phyloP scores from a whole-genome alignment of 2,797 vertebrate species.

The Eulemur mongoz region DNA sequence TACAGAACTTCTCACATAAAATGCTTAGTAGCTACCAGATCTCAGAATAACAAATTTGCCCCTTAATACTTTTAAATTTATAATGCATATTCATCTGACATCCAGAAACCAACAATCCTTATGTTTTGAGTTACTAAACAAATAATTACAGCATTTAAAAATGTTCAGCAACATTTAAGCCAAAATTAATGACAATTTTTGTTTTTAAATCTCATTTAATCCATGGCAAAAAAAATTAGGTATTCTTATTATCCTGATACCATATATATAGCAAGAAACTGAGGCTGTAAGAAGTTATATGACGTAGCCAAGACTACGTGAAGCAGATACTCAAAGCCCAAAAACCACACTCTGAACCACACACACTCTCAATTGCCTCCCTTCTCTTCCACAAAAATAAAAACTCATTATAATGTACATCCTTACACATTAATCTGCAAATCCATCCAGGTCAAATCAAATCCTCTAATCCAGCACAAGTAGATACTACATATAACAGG shows the following conservation, averaged over 20 bases:
- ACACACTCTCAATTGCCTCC: not conserved
- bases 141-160: not conserved
- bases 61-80: not conserved
- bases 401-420: not conserved
- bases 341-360: not conserved
- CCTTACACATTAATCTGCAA: not conserved
- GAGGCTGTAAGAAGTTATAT: not conserved
- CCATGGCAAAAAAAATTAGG: not conserved
- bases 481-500: not conserved
- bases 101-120: not conserved
- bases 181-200: conserved; percentile 25
- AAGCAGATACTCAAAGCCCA: not conserved
- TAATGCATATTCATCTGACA: not conserved
- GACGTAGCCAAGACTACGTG: not conserved
- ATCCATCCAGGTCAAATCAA: not conserved
- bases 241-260: not conserved
- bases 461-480: not conserved
- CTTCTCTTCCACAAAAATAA: conserved; percentile 40
- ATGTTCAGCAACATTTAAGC: not conserved
- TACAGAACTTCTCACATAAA: not conserved
- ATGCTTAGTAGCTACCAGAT: not conserved
- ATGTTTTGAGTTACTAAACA: not conserved
- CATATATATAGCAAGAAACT: not conserved
- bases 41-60: not conserved
- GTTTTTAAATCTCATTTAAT: conserved; percentile 30